Conservation (phyloP, 1,140 invertebrate species). For the Cydia fagiglandana region DNA sequence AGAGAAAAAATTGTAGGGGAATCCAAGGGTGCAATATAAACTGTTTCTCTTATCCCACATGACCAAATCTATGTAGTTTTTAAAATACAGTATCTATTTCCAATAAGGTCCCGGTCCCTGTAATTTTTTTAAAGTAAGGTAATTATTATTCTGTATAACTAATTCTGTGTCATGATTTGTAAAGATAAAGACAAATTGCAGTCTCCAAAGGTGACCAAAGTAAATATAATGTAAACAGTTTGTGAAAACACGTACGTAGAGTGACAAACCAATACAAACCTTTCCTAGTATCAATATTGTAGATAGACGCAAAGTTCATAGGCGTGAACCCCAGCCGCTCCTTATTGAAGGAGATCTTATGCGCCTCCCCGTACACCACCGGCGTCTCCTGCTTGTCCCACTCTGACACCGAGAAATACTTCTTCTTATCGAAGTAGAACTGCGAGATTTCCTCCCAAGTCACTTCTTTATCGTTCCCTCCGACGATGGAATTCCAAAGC, state of each 20-base stretch:
- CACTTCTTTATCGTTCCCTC: slow-evolving; percentile 61
- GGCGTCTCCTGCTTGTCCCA: slow-evolving; percentile 81
- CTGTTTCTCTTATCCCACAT: too few relatives aligned
- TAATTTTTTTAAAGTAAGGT: too few relatives aligned
- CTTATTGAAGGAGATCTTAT: slow-evolving; percentile 72
- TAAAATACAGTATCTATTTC: too few relatives aligned
- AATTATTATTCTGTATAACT: too few relatives aligned
- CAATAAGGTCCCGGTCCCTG: too few relatives aligned
- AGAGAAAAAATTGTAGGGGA: too few relatives aligned
- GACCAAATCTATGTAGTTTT: too few relatives aligned
- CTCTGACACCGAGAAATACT: slow-evolving; percentile 84
- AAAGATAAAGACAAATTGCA: too few relatives aligned
- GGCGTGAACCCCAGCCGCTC: slow-evolving; percentile 76
- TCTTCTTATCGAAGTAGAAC: slow-evolving; percentile 82
- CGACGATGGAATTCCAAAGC: slow-evolving; percentile 73
- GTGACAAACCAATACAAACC: slow-evolving; percentile 75
- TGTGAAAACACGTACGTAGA: not conserved
- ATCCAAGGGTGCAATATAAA: too few relatives aligned
- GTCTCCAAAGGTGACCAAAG: not conserved
- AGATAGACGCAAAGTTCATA: slow-evolving; percentile 81
- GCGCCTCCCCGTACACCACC: slow-evolving; percentile 80
- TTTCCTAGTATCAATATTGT: slow-evolving; percentile 83
- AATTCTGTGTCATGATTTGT: too few relatives aligned
- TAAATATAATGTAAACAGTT: not conserved
- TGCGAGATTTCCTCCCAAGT: slow-evolving; percentile 72